Conservation (phyloP, 2,113 vertebrate species). For the Bufo bufo region DNA sequence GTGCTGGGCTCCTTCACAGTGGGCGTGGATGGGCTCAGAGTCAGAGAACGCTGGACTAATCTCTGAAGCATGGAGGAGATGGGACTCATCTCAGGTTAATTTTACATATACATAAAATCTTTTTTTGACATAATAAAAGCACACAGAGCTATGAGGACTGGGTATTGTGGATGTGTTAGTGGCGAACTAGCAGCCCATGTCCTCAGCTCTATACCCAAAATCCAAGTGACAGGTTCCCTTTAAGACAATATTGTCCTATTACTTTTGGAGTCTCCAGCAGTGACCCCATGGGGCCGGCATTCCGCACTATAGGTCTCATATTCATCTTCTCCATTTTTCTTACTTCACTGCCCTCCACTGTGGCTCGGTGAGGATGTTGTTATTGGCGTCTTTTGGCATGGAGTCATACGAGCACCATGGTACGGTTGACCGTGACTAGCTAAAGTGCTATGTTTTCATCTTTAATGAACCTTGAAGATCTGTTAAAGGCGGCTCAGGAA, state of each 20-base stretch:
- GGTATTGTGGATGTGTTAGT: no score
- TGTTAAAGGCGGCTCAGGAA: slow-evolving; percentile 17
- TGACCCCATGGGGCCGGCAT: neutral
- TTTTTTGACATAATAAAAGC: no score
- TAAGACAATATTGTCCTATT: neutral
- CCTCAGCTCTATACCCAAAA: no score
- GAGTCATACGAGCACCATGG: neutral
- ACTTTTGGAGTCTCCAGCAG: neutral
- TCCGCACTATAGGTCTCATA: neutral
- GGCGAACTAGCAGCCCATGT: no score
- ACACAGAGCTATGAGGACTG: no score
- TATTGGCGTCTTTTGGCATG: slow-evolving; percentile 5
- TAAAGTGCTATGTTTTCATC: slow-evolving; percentile 29
- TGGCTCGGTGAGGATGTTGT: slow-evolving; percentile 3
- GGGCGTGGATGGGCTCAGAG: no score
- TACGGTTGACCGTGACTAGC: slow-evolving; percentile 9
- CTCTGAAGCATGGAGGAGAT: no score
- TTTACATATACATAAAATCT: no score
- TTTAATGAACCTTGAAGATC: slow-evolving; percentile 45
- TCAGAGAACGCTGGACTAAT: no score
- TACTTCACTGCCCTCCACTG: neutral
- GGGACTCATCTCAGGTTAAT: no score
- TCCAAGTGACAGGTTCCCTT: neutral
- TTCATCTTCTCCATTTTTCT: neutral
- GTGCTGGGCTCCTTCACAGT: no score